Percentiles rank a stretch among this genome's conserved stretches.
These are phyloP conservation scores for Andrena marginata DNA, from an alignment of 2,888 invertebrate species.

Conservation along the genomic window DNA sequence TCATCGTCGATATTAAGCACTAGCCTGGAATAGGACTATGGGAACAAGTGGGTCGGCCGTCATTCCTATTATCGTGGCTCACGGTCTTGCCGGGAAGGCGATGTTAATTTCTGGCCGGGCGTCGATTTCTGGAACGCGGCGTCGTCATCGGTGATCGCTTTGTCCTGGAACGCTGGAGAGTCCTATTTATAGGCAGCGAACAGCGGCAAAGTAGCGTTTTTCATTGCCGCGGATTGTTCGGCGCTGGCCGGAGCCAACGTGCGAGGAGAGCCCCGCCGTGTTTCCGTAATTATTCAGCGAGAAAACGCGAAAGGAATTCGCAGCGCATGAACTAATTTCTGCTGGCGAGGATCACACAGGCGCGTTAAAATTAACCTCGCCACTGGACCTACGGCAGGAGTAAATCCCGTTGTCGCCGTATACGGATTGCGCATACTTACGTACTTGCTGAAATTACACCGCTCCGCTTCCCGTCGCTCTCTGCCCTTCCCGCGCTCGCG, in stretches of 20 bases:
- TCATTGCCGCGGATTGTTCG: not conserved
- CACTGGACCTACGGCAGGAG: not conserved
- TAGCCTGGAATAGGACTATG: constrained; percentile 49
- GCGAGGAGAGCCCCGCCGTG: not conserved
- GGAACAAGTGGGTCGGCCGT: constrained; percentile 68
- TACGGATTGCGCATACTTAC: constrained; percentile 25
- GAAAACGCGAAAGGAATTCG: not conserved
- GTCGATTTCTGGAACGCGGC: constrained; percentile 50
- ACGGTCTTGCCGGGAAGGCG: constrained; percentile 55
- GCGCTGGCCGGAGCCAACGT: not conserved
- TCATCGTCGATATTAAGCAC: constrained; percentile 69
- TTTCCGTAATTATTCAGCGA: constrained; percentile 12
- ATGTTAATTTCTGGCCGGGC: constrained; percentile 46
- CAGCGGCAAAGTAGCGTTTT: not conserved
- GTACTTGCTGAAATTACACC: constrained; percentile 38
- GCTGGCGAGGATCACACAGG: not conserved
- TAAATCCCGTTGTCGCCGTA: constrained; percentile 33
- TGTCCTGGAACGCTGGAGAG: not conserved
- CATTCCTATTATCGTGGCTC: constrained; percentile 71
- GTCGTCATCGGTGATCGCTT: constrained; percentile 41
- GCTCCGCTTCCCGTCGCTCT: constrained; percentile 8
- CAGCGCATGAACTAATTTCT: constrained; percentile 5
- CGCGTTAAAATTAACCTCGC: constrained; percentile 22
- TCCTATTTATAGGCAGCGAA: constrained; percentile 33
- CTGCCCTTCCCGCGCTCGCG: not conserved